Conservation (phyloP, 2,888 invertebrate genomes). For the Amphipyra tragopoginis region DNA sequence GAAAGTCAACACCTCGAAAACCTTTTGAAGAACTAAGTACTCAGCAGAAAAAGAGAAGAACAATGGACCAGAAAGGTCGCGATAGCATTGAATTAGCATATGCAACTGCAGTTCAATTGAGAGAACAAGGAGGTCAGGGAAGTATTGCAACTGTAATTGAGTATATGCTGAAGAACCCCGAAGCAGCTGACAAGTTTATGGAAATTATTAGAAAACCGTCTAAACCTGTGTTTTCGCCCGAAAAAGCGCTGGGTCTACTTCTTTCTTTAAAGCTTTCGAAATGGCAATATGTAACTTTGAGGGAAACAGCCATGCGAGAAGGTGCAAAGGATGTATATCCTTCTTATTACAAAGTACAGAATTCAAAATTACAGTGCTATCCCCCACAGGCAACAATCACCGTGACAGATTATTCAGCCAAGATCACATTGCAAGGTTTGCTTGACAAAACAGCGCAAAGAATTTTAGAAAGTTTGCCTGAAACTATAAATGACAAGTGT, state of each 20-base stretch:
- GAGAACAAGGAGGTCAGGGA: not conserved
- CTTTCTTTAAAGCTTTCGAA: conserved; percentile 6
- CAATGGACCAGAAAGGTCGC: not conserved
- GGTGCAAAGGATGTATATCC: not conserved
- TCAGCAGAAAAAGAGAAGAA: not conserved
- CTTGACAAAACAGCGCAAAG: not conserved
- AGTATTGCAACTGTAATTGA: conserved; percentile 10
- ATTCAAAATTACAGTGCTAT: not conserved
- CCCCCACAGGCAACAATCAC: not conserved
- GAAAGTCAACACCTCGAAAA: not conserved
- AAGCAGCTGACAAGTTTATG: not conserved
- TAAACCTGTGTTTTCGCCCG: not conserved
- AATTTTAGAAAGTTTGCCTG: not conserved
- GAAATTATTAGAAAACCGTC: not conserved
- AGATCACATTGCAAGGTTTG: not conserved
- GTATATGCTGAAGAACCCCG: conserved; percentile 3
- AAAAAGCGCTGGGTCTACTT: conserved; percentile 9
- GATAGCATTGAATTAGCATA: conserved; percentile 1
- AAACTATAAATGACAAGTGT: not conserved
- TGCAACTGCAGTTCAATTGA: conserved; percentile 1
- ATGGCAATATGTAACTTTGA: conserved; percentile 9
- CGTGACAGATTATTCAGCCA: conserved; percentile 1
- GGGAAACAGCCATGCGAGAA: conserved; percentile 5
- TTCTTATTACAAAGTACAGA: not conserved
- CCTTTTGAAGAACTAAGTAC: conserved; percentile 4